Conservation (phyloP, 2,113 vertebrate genomes). For the Oncorhynchus tshawytscha region DNA sequence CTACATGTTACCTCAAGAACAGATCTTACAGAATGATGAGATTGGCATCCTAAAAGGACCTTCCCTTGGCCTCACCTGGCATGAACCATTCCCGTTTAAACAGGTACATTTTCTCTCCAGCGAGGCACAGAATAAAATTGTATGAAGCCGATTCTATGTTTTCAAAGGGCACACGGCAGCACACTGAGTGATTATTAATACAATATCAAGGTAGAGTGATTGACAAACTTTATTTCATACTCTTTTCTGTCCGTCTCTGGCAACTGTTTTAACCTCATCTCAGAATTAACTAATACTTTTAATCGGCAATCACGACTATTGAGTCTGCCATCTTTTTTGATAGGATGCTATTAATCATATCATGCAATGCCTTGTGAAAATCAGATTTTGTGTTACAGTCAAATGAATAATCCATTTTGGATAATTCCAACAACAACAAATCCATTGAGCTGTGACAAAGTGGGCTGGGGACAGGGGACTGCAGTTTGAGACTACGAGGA, state of each 20-base stretch:
- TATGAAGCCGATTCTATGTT: background rate
- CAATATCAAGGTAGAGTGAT: conserved; percentile 58
- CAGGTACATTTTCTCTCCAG: background rate
- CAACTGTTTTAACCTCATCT: background rate
- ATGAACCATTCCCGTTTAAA: background rate
- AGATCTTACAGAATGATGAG: too few relatives aligned
- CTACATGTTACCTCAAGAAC: too few relatives aligned
- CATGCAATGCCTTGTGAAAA: background rate
- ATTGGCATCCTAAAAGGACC: too few relatives aligned
- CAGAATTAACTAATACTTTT: background rate
- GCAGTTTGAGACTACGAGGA: background rate
- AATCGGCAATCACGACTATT: background rate
- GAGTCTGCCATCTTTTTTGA: background rate
- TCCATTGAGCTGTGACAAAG: too few relatives aligned
- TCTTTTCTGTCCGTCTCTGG: conserved; percentile 2
- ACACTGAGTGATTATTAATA: conserved; percentile 39
- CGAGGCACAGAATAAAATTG: background rate
- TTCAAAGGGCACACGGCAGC: conserved; percentile 25
- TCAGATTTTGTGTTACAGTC: background rate
- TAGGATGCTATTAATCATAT: background rate
- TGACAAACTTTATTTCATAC: conserved; percentile 67
- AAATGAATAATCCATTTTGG: background rate
- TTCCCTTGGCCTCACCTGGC: too few relatives aligned
- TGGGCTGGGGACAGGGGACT: too few relatives aligned
- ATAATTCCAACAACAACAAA: background rate